Evolutionary conservation across 2,888 invertebrate genomes (phyloP), one percentile per base, ranked within the genome.

Genomic region (Limnephilus lunatus): DNA sequence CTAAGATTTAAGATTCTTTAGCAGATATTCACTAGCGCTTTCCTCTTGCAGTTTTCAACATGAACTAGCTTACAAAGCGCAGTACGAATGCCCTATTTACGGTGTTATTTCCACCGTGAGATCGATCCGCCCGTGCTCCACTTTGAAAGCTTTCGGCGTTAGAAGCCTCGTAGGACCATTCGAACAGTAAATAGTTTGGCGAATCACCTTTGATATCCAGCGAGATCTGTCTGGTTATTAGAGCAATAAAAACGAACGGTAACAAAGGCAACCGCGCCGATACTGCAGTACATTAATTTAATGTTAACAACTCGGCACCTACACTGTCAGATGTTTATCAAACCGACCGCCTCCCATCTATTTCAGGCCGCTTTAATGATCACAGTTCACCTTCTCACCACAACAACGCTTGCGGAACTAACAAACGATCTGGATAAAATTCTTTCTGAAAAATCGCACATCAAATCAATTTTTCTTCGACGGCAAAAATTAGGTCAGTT

Each of bases 281-380:
- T 87, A 90, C 85, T 91, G 92, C 89, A 31, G 92, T 88, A 91
- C 81, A 83, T 91, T 91, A 90, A 88, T 85, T 89, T 53, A 92
- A 92, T 87, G 88, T 91, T 90, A 88, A 92, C 92, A 81, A 48
- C 91, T 48, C 87, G 89, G 68, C 86, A 44, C 85, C 35, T 68
- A 85, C 85, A 89, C 88, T 91, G 91, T 92, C 91, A 39, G 92
- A 92, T 93, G 93, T 93, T 93, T 93, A 93, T 93, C 85, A 91
- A 85, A 44, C 85, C 85, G 87, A 90, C 82, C 90, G 91, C 88
- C 90, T 35, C n/a, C 85, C 44, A 53, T 91, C 92, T 93, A 93
- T 93, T 93, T 93, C 87, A 81, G 53, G 80, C 91, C 91, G 87
- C 80, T 90, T 92, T 90, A 92, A 92, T 90, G 92, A 86, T 90